These are phyloP conservation scores for Neoarius graeffei DNA, from an alignment of 2,113 vertebrate genomes.

Conservation along the genomic window DNA sequence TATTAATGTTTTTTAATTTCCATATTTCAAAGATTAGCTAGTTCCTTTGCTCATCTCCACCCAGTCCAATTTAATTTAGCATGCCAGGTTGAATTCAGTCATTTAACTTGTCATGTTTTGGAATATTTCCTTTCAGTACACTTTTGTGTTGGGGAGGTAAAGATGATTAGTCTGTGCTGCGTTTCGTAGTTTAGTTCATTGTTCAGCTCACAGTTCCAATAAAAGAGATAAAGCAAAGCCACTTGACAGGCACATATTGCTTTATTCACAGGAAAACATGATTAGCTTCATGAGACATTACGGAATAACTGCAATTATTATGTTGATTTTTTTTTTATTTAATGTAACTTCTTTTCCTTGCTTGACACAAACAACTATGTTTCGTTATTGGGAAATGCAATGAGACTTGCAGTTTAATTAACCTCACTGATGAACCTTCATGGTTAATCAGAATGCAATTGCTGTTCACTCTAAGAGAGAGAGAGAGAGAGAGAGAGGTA, in stretches of 20 bases:
- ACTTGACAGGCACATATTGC: neutral
- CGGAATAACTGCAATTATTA: constrained; percentile 38
- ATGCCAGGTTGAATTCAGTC: neutral
- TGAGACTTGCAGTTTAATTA: constrained; percentile 64
- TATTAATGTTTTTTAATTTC: too few species aligned
- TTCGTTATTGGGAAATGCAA: constrained; percentile 41
- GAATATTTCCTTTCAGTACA: neutral
- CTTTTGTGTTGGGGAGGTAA: neutral
- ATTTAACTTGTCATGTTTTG: neutral
- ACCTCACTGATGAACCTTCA: constrained; percentile 60
- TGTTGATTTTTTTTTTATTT: constrained; percentile 39
- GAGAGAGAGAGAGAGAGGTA: constrained; percentile 5
- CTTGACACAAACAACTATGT: constrained; percentile 2
- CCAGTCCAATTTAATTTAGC: neutral
- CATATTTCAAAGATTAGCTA: too few species aligned
- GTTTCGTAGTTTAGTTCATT: constrained; percentile 3
- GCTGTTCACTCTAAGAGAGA: constrained; percentile 49
- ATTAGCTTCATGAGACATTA: constrained; percentile 27
- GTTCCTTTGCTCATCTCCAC: neutral
- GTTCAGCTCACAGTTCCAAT: neutral
- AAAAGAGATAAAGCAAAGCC: neutral
- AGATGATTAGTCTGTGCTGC: neutral
- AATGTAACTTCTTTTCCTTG: constrained; percentile 38
- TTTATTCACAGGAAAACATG: constrained; percentile 6
- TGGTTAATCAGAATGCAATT: constrained; percentile 55